Evolutionary conservation across 2,797 vertebrate species (phyloP).

Genomic region (Anableps anableps): DNA sequence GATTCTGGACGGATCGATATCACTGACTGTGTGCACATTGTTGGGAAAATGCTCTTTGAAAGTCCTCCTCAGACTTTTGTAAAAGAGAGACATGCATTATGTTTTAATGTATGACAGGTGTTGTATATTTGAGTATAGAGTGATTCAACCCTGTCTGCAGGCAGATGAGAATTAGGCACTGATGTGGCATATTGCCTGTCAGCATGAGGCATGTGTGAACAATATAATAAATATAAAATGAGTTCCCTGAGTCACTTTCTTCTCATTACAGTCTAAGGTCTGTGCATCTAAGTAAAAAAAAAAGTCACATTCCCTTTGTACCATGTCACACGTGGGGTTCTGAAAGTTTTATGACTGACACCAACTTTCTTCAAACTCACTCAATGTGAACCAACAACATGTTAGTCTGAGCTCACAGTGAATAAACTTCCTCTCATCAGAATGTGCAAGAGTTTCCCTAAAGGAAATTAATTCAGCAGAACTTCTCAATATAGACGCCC

Average conservation of each 20-base stretch:
- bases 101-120: constrained; percentile 19
- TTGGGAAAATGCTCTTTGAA: constrained; percentile 14
- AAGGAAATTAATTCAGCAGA: constrained; percentile 53
- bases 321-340: constrained; percentile 18
- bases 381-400: constrained; percentile 12
- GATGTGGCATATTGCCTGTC: constrained; percentile 51
- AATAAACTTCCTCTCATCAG: constrained; percentile 25
- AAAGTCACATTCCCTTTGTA: constrained; percentile 33
- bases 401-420: constrained; percentile 19
- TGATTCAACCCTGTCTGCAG: constrained; percentile 37
- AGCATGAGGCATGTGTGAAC: constrained; percentile 41
- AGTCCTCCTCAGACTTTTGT: constrained; percentile 16
- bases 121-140: constrained; percentile 28
- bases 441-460: constrained; percentile 18
- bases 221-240: constrained; percentile 62
- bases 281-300: constrained; percentile 25
- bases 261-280: constrained; percentile 42
- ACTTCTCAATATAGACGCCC: constrained; percentile 47
- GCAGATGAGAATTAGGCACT: constrained; percentile 51
- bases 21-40: constrained; percentile 7
- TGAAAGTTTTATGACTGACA: constrained; percentile 41
- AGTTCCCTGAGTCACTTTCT: constrained; percentile 39
- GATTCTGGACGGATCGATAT: constrained; percentile 42
- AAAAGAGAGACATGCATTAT: constrained; percentile 11
- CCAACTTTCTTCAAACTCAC: constrained; percentile 36